Base-by-base conservation (phyloP, 2,113 vertebrate species). In the Nanorana parkeri region DNA sequence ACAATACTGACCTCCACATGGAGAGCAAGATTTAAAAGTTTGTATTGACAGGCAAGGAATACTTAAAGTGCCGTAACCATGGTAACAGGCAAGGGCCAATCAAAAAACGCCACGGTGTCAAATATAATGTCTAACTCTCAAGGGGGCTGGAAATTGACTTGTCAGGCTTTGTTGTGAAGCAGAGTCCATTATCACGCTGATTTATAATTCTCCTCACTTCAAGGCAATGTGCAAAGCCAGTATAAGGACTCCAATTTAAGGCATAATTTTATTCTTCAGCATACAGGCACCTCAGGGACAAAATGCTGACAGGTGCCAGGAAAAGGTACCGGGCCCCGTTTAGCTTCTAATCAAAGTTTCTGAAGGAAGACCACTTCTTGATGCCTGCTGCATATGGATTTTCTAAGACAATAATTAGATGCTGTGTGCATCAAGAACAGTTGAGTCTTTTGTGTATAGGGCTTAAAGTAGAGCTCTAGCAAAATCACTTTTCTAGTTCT, bases 101-200 rank as follows among this genome's bases (percentile, higher is more conserved):
- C 26, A 8, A 29, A 61, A 23, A 7, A 15, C 21, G 0, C 21
- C 60, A 11, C 23, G n/a, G 54, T 0, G 56, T 54, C 1, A 60
- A 58, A 58, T 74, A 16, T 36, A 41, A 32, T 17, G 32, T 73
- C 15, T 8, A 10, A 51, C n/a, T 28, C 72, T 56, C 28, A 24
- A 21, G 72, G 55, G 55, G 58, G 8, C 23, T 10, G 74, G 36
- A 65, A 63, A 64, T 77, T 41, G 74, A 52, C 23, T 52, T 52
- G 58, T 63, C 36, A 28, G 19, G 60, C 41, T 77, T 51, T 64
- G 73, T 28, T 77, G 58, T 26, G 74, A 64, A n/a, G 41, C 41
- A 8, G 11, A 24, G 74, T 65, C 32, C 41, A 63, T 77, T 77
- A 77, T 77, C 58, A 64, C 74, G 51, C 20, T 65, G 58, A 52